Percentiles rank a stretch among this genome's conserved stretches.
phyloP scores from a whole-genome alignment of 2,888 invertebrate species.

The Mesorhabditis spiculigera region DNA sequence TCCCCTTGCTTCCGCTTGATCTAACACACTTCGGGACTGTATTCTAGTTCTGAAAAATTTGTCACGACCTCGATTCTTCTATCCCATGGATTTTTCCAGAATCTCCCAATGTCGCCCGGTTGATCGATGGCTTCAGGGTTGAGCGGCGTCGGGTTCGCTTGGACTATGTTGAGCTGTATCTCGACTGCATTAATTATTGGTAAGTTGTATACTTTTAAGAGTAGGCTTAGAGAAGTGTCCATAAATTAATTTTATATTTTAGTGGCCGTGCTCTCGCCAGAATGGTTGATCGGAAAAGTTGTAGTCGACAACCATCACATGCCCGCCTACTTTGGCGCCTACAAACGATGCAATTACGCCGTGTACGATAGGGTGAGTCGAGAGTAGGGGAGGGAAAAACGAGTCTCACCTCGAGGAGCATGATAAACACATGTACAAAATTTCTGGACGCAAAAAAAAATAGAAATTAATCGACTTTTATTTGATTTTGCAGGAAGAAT shows the following conservation, averaged over 20 bases:
- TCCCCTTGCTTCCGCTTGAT: too few relatives aligned
- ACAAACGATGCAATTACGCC: constrained; percentile 72
- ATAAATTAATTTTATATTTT: constrained; percentile 6
- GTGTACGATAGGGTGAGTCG: constrained; percentile 23
- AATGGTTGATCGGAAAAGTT: constrained; percentile 24
- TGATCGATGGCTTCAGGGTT: not conserved
- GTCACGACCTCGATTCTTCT: too few relatives aligned
- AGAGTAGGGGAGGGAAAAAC: too few relatives aligned
- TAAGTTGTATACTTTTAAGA: not conserved
- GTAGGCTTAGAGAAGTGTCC: not conserved
- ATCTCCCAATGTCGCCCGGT: too few relatives aligned
- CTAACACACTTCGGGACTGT: too few relatives aligned
- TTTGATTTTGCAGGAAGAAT: too few relatives aligned
- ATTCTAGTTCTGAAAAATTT: too few relatives aligned
- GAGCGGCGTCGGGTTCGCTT: not conserved
- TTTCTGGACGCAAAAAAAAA: too few relatives aligned
- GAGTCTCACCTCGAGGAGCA: too few relatives aligned
- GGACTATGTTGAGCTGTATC: not conserved
- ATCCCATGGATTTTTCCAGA: too few relatives aligned
- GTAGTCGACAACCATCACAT: constrained; percentile 13
- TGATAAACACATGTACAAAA: too few relatives aligned
- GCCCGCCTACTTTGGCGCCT: constrained; percentile 66
- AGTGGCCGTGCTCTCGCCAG: constrained; percentile 21
- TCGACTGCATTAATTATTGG: not conserved
- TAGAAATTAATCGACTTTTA: too few relatives aligned